These are phyloP conservation scores for Glareola pratincola DNA, from an alignment of 2,113 vertebrate genomes.

Conservation along the genomic window DNA sequence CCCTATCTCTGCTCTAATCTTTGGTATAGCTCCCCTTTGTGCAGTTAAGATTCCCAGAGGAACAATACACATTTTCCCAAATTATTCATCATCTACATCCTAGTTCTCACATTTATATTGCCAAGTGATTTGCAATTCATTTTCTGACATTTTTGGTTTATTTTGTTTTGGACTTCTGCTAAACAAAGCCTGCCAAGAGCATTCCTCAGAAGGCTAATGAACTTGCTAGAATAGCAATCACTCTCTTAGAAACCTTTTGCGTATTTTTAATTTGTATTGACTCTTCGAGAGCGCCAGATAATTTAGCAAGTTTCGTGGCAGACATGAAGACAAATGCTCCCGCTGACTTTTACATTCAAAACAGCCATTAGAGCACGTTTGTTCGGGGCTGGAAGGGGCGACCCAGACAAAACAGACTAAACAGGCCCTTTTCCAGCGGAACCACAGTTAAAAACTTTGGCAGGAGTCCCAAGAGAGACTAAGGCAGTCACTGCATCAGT, in stretches of 20 bases:
- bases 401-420: not conserved
- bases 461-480: not conserved
- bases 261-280: slow-evolving; percentile 56
- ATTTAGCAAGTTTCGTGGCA: slow-evolving; percentile 19
- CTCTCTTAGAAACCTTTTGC: slow-evolving; percentile 28
- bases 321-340: slow-evolving; percentile 40
- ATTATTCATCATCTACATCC: slow-evolving; percentile 5
- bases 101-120: slow-evolving; percentile 18
- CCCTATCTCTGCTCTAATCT: not conserved
- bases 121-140: slow-evolving; percentile 59
- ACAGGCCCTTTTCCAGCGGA: not conserved
- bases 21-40: not conserved
- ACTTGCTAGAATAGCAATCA: slow-evolving; percentile 49
- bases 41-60: not conserved
- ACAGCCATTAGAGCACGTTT: slow-evolving; percentile 16
- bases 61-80: slow-evolving; percentile 16
- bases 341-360: slow-evolving; percentile 39
- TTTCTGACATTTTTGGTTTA: slow-evolving; percentile 60
- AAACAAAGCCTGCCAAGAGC: slow-evolving; percentile 47
- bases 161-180: slow-evolving; percentile 47
- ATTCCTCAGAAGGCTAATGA: slow-evolving; percentile 58
- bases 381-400: not conserved
- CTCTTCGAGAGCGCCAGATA: slow-evolving; percentile 21
- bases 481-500: not conserved
- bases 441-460: not conserved